phyloP scores from a whole-genome alignment of 2,113 vertebrate species.

The Aptenodytes forsteri region DNA sequence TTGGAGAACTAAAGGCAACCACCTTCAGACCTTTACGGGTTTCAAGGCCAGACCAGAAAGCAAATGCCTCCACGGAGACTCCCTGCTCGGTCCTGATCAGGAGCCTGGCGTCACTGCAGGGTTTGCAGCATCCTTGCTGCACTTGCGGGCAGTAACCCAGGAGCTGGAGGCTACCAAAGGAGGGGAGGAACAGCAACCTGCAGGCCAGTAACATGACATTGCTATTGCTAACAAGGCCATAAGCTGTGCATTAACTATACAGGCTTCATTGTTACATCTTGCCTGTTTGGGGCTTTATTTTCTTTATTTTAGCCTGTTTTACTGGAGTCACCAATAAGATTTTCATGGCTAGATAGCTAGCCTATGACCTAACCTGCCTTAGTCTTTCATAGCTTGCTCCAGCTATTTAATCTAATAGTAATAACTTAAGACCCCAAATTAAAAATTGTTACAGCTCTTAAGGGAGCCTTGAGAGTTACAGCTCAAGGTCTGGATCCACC shows the following conservation, averaged over 20 bases:
- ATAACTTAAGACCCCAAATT: not conserved
- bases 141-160: not conserved
- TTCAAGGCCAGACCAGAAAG: not conserved
- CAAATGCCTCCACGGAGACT: rapidly evolving
- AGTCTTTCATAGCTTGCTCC: not conserved
- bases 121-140: not conserved
- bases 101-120: not conserved
- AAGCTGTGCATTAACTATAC: not conserved
- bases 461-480: slow-evolving; percentile 31
- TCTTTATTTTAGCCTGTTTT: not conserved
- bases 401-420: not conserved
- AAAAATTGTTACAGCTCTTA: slow-evolving; percentile 42
- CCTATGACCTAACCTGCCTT: not conserved
- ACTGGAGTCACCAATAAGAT: not conserved
- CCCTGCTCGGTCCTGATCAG: not conserved
- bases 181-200: not conserved
- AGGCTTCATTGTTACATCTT: not conserved
- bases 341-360: not conserved
- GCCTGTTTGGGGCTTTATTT: not conserved
- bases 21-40: not conserved
- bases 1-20: not conserved
- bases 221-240: not conserved
- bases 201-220: not conserved
- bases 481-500: slow-evolving; percentile 24
- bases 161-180: not conserved